Conservation (phyloP, 2,888 invertebrate species). For the Uloborus plumipes region DNA sequence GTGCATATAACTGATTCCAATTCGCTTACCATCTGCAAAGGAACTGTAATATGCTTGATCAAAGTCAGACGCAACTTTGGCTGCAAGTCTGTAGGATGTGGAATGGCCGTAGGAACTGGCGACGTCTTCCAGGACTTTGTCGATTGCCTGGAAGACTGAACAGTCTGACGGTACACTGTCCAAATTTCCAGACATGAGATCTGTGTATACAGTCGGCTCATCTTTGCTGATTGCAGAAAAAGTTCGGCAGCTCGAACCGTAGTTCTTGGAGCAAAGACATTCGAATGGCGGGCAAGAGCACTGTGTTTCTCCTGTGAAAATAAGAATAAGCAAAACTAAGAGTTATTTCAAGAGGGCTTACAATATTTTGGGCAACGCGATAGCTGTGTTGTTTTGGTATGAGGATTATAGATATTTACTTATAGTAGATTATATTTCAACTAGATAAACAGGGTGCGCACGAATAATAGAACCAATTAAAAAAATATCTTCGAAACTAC, state of each 20-base stretch:
- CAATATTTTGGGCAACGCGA: not conserved
- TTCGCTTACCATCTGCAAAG: constrained; percentile 51
- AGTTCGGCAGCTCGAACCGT: constrained; percentile 32
- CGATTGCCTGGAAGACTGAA: constrained; percentile 57
- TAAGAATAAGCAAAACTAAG: not conserved
- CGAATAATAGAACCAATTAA: too few species aligned
- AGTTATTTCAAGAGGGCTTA: not conserved
- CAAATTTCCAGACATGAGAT: constrained; percentile 20
- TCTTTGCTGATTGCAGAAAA: constrained; percentile 24
- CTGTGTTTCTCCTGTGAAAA: constrained; percentile 51
- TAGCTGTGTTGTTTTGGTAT: too few species aligned
- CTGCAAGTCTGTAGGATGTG: constrained; percentile 46
- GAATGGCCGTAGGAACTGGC: constrained; percentile 49
- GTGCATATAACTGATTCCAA: too few species aligned
- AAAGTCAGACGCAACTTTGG: constrained; percentile 58
- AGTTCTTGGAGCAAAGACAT: constrained; percentile 64
- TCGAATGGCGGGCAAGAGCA: constrained; percentile 67
- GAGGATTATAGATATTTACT: too few species aligned
- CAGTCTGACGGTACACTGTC: constrained; percentile 37
- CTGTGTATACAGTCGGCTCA: constrained; percentile 26
- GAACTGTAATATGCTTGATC: constrained; percentile 61
- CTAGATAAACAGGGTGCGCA: too few species aligned
- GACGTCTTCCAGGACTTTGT: constrained; percentile 56
- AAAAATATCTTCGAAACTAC: too few species aligned
- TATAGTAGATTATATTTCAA: too few species aligned